A percentile compares a stretch with the other conserved stretches of the same genome.
phyloP scores from a whole-genome alignment of 2,113 vertebrate genomes.

The Chloebia gouldiae region DNA sequence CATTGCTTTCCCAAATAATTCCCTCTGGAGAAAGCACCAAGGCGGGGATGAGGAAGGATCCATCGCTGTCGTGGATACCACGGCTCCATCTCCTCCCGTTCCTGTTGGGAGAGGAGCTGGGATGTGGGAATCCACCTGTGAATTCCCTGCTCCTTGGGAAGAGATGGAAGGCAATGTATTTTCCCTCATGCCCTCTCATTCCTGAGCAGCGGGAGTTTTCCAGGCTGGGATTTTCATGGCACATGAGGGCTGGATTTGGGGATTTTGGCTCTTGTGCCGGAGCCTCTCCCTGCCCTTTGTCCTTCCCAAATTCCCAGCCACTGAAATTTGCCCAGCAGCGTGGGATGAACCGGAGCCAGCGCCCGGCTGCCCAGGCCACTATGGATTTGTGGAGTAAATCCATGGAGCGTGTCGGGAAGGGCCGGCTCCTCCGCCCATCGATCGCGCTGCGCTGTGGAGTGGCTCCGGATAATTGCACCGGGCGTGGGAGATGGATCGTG shows the following conservation, averaged over 20 bases:
- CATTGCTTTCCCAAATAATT: not conserved
- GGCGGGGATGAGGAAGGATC: not conserved
- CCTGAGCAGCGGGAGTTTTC: not conserved
- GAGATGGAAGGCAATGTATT: accelerated
- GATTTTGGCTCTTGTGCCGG: accelerated
- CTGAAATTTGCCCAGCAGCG: not conserved
- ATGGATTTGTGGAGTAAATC: not conserved
- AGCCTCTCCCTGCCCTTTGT: not conserved
- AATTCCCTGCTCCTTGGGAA: not conserved
- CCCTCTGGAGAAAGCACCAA: not conserved
- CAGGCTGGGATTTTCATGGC: not conserved
- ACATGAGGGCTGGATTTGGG: accelerated
- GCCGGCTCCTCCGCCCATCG: not conserved
- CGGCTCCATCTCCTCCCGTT: not conserved
- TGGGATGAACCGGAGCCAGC: not conserved
- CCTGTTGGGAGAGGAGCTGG: not conserved
- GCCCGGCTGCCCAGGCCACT: not conserved
- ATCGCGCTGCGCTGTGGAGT: not conserved
- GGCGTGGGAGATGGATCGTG: not conserved
- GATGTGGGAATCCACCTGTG: not conserved
- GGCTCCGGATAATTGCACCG: not conserved
- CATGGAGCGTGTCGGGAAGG: not conserved
- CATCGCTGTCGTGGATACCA: not conserved
- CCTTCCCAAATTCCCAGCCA: not conserved
- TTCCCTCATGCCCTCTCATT: not conserved